Evolutionary conservation across 2,888 invertebrate species (phyloP), one percentile per base, ranked within the genome.

Genomic region (Eupithecia insigniata): DNA sequence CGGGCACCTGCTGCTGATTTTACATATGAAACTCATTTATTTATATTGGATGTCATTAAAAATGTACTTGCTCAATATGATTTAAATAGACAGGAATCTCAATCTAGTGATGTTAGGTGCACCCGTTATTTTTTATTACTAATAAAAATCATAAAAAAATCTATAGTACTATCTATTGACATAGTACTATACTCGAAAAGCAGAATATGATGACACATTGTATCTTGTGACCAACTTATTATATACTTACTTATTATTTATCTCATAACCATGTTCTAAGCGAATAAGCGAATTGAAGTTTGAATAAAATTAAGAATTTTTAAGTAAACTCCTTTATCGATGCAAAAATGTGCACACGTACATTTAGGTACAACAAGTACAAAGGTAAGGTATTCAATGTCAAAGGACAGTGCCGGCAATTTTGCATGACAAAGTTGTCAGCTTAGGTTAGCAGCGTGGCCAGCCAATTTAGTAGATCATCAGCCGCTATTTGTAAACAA

Each of bases 1-100:
- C 67, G 72, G 70, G 72, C 78, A 78, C 78, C 71, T 73, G 75
- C 77, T 73, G 72, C 75, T 75, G 73, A 76, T 76, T 73, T 72
- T 66, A 73, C 66, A 78, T 79, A 76, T 73, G 36, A 36, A 77
- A 68, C 39, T 68, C 60, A 71, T 71, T 55, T 73, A 71, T 66
- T 73, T 71, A 66, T 62, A 62, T 66, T 62, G 32, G 1, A 34
- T 34, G 62, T 22, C 34, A 62, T 62, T 62, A 62, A 62, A 62
- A 22, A 62, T 55, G 26, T 26, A 55, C 55, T 55, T 26, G 12
- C 55, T 55, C 55, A 55, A 55, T 55, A 26, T 14, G 12, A 55
- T 55, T 55, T 3, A 55, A 55, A 26, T 26, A 26, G 55, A 55
- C 26, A 26, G 26, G 55, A 55, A 18, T 60, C 5, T 60, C 30